These are phyloP conservation scores for Xiphophorus couchianus DNA, from an alignment of 2,113 vertebrate genomes.

Conservation along the genomic window DNA sequence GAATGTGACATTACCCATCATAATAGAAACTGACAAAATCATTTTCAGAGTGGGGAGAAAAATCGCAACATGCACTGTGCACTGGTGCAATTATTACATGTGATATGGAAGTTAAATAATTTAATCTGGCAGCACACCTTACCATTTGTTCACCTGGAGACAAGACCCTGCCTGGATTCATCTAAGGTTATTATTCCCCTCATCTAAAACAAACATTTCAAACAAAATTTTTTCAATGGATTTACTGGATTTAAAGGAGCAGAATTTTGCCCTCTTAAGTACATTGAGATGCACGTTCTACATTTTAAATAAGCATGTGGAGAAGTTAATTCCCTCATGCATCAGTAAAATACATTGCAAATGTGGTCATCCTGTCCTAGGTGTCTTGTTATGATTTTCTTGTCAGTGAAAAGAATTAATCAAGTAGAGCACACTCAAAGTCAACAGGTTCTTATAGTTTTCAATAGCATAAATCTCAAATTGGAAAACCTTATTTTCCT, in stretches of 20 bases:
- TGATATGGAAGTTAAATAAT: constrained; percentile 53
- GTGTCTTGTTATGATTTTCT: no score
- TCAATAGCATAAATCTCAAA: background rate
- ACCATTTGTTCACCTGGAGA: constrained; percentile 31
- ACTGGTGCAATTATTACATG: constrained; percentile 51
- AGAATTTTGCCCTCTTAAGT: background rate
- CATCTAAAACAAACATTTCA: constrained; percentile 7
- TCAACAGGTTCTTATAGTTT: background rate
- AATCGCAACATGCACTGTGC: constrained; percentile 43
- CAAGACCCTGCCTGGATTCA: constrained; percentile 24
- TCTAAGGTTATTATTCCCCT: constrained; percentile 19
- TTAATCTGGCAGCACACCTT: constrained; percentile 40
- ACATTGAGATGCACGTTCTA: background rate
- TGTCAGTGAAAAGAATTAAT: background rate
- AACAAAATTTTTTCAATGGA: constrained; percentile 1
- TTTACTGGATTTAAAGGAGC: constrained; percentile 1
- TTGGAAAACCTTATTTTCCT: background rate
- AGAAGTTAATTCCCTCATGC: background rate
- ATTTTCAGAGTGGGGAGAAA: constrained; percentile 49
- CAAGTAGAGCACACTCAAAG: background rate
- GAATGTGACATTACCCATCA: constrained; percentile 46
- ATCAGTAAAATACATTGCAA: no score
- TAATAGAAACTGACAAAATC: constrained; percentile 69
- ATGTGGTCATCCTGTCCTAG: no score
- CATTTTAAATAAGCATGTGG: background rate